phyloP scores from a whole-genome alignment of 2,113 vertebrate genomes.

The Bettongia penicillata region DNA sequence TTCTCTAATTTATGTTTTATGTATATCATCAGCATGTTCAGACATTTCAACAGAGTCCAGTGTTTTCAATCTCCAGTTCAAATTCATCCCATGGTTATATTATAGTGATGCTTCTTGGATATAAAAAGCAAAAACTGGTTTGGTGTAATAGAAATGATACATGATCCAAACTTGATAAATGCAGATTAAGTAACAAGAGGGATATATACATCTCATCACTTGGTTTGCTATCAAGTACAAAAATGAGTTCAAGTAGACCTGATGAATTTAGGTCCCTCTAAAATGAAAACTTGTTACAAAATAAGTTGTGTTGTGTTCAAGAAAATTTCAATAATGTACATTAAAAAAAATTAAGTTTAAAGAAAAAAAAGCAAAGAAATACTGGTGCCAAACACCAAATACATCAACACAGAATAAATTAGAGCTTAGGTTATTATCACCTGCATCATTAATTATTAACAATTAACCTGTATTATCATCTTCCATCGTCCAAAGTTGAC shows the following conservation, averaged over 20 bases:
- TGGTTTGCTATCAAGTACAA: constrained; percentile 48
- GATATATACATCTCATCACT: constrained; percentile 23
- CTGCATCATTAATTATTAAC: too few relatives aligned
- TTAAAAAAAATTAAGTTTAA: background rate
- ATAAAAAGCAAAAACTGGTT: constrained; percentile 34
- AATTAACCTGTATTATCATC: background rate
- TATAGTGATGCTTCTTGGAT: constrained; percentile 23
- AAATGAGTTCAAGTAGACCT: background rate
- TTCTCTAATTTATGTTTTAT: constrained; percentile 8
- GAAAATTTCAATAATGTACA: background rate
- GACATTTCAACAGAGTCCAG: constrained; percentile 50
- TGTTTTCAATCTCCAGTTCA: constrained; percentile 27
- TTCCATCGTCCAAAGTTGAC: background rate
- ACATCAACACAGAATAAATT: background rate
- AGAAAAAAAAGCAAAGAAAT: background rate
- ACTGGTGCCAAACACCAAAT: background rate
- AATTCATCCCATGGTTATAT: constrained; percentile 45
- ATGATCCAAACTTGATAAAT: background rate
- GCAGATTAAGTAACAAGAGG: constrained; percentile 54
- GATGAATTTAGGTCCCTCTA: constrained; percentile 39
- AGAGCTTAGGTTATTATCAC: background rate
- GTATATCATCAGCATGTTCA: background rate
- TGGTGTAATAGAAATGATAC: background rate
- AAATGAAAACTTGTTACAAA: background rate
- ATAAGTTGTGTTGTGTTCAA: background rate